Evolutionary conservation across 2,113 vertebrate genomes (phyloP).

Genomic region (Malaclemys terrapin): DNA sequence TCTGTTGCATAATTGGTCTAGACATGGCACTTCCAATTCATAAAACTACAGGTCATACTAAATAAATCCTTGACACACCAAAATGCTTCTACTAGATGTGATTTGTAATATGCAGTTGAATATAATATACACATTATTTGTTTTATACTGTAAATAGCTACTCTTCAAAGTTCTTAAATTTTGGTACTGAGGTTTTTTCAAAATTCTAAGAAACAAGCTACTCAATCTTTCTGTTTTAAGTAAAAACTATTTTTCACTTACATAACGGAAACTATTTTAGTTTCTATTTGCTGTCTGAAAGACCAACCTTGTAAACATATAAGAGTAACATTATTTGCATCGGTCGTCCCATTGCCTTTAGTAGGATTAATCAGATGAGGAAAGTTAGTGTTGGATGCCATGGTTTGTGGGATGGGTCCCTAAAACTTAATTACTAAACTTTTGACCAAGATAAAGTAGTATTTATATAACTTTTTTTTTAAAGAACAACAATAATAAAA

Average conservation of each 20-base stretch:
- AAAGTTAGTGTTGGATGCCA: neutral
- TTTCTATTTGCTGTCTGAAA: neutral
- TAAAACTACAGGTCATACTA: neutral
- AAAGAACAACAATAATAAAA: neutral
- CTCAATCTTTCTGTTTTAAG: neutral
- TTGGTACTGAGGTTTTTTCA: neutral
- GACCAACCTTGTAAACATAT: neutral
- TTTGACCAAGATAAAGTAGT: neutral
- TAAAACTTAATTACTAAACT: rapidly evolving
- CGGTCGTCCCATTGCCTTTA: too few relatives aligned
- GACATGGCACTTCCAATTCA: neutral
- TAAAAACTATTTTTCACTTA: neutral
- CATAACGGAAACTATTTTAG: neutral
- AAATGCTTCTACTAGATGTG: neutral
- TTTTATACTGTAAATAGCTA: neutral
- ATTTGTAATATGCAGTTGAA: neutral
- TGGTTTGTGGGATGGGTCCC: neutral
- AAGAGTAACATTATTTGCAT: neutral
- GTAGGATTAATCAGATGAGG: neutral
- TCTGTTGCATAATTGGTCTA: neutral
- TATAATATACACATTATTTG: neutral
- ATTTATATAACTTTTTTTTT: neutral
- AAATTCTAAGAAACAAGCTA: neutral
- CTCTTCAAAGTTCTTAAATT: neutral
- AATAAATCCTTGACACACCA: neutral